phyloP scores from a whole-genome alignment of 1,140 invertebrate species.

The Caerostris extrusa region DNA sequence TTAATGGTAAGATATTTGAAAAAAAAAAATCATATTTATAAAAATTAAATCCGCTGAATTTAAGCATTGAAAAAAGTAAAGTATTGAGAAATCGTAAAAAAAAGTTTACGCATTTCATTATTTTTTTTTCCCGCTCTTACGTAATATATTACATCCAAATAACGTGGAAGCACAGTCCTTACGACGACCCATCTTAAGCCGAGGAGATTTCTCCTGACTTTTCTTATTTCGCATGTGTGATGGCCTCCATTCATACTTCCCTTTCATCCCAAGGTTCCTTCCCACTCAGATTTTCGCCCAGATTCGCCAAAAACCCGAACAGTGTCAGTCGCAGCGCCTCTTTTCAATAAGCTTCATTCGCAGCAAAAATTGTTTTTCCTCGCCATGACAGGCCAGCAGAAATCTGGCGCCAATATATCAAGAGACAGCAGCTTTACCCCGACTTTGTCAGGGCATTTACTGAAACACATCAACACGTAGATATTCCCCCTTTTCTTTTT shows the following conservation, averaged over 20 bases:
- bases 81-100: not conserved
- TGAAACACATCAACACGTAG: conserved; percentile 19
- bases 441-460: not conserved
- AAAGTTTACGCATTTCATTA: not conserved
- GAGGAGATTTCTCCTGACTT: conserved; percentile 2
- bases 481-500: not conserved
- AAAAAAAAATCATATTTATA: too few relatives aligned
- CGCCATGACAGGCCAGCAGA: conserved; percentile 3
- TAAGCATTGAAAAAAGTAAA: not conserved
- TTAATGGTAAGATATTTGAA: too few relatives aligned
- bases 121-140: not conserved
- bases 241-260: conserved; percentile 7
- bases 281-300: conserved; percentile 31
- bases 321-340: conserved; percentile 37
- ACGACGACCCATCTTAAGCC: not conserved
- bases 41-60: too few relatives aligned
- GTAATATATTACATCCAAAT: not conserved
- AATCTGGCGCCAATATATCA: conserved; percentile 51
- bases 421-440: not conserved
- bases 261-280: not conserved
- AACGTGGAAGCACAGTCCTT: not conserved
- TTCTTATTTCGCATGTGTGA: conserved; percentile 2
- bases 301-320: conserved; percentile 2
- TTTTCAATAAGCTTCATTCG: conserved; percentile 52
- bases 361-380: conserved; percentile 57